Percentiles rank a stretch among this genome's conserved stretches.
These are phyloP conservation scores for Tragelaphus scriptus DNA, from an alignment of 2,113 vertebrate species.

Conservation along the genomic window DNA sequence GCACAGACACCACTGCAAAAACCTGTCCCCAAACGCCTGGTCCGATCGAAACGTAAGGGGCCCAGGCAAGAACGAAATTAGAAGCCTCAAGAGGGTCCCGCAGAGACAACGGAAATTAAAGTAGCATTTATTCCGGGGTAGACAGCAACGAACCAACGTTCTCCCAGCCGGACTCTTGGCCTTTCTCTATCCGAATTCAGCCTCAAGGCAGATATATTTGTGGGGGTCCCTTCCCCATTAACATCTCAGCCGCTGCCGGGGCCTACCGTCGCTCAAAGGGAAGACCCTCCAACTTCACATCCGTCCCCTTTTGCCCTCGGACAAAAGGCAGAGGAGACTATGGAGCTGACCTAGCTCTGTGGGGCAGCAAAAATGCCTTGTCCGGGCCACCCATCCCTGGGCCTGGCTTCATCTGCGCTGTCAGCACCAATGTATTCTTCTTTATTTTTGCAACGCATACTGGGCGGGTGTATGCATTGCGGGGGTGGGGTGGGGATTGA, in stretches of 20 bases:
- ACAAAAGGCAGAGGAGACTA: slow-evolving; percentile 12
- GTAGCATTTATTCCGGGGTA: slow-evolving; percentile 27
- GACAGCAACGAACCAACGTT: slow-evolving; percentile 50
- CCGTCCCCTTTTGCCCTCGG: not conserved
- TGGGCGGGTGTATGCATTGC: slow-evolving; percentile 25
- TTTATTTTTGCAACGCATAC: slow-evolving; percentile 57
- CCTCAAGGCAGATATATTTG: not conserved
- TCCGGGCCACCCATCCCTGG: slow-evolving; percentile 49
- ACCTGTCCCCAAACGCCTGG: slow-evolving; percentile 32
- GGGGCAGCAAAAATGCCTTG: slow-evolving; percentile 46
- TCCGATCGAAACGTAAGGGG: not conserved
- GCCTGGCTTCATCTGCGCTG: slow-evolving; percentile 59
- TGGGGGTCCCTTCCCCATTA: not conserved
- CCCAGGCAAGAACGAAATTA: slow-evolving; percentile 46
- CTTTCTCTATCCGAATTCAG: slow-evolving; percentile 36
- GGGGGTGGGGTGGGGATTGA: not conserved
- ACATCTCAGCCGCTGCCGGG: not conserved
- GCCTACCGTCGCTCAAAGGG: not conserved
- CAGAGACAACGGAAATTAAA: slow-evolving; percentile 11
- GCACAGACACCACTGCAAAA: slow-evolving; percentile 18
- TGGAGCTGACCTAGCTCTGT: slow-evolving; percentile 1
- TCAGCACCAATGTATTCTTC: slow-evolving; percentile 51
- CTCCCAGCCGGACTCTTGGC: not conserved
- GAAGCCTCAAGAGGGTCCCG: slow-evolving; percentile 18
- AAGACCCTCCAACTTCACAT: slow-evolving; percentile 25